Evolutionary conservation across 2,113 vertebrate species (phyloP).

Genomic region (Holacanthus passer): DNA sequence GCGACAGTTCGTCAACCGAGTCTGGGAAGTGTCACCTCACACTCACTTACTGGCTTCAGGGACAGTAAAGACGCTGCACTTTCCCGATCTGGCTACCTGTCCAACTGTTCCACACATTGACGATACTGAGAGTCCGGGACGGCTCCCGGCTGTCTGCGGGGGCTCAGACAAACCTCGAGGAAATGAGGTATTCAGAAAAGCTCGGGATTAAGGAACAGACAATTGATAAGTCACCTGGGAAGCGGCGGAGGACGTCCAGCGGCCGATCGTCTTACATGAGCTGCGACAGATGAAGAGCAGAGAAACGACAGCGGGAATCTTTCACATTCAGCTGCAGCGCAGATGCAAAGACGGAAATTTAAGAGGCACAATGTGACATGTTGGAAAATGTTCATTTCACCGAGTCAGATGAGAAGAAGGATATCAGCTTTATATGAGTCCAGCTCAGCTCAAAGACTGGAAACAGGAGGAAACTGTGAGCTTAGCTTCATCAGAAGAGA

Average conservation of each 20-base stretch:
- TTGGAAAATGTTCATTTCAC: no score
- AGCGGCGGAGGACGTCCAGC: background rate
- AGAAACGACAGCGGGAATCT: background rate
- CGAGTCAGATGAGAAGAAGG: background rate
- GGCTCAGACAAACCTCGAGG: background rate
- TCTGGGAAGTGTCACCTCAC: conserved; percentile 67
- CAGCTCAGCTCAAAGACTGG: no score
- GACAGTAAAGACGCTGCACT: conserved; percentile 37
- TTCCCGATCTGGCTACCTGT: conserved; percentile 50
- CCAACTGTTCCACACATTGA: conserved; percentile 31
- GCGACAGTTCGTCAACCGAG: conserved; percentile 57
- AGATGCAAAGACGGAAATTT: no score
- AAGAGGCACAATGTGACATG: no score
- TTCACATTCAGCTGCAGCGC: no score
- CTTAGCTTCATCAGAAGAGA: no score
- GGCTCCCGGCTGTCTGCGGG: conserved; percentile 62
- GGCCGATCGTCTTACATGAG: conserved; percentile 11
- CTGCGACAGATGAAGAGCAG: conserved; percentile 25
- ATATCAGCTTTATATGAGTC: no score
- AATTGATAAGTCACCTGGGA: conserved; percentile 48
- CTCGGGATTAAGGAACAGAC: conserved; percentile 48
- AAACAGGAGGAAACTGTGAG: no score
- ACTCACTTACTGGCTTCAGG: conserved; percentile 63
- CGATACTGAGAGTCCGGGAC: background rate
- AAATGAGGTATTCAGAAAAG: background rate